Evolutionary conservation across 2,888 invertebrate genomes (phyloP), one percentile per base, ranked within the genome.

Genomic region (Athalia circularis): DNA sequence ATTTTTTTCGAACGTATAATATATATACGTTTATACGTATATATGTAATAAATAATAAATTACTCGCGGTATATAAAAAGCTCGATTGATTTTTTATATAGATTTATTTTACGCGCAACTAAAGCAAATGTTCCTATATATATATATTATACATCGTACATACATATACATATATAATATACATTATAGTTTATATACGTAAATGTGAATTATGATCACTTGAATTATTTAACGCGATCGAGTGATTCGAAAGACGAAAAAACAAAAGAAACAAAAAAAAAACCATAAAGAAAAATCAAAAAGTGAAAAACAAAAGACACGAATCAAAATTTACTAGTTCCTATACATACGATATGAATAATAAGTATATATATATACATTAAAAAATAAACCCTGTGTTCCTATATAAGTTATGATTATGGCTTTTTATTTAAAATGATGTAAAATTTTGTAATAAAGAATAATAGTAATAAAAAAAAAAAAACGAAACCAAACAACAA

Each of bases 291-390:
- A 45, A n/a, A 45, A n/a, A 65, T 9, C 2, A 29, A 29, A 29
- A 29, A 2, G 29, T 29, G 29, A 29, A 29, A 29, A 29, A 29
- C 29, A 5, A 57, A 70, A 15, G n/a, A 70, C 72, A 57, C 59
- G 72, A 72, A 72, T 59, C 72, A 59, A 72, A 48, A 72, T 52
- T 68, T 65, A 43, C 52, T 57, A 72, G 74, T 75, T 75, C 74
- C 74, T 75, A 75, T 62, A 50, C n/a, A 45, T 13, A 61, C 7
- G n/a, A 70, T 57, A 57, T 70, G 29, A 29, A 29, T 29, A 7
- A 52, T 52, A 52, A 9, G 11, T 52, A 54, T 54, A 54, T 54
- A 54, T 54, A 7, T 54, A 54, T 54, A 11, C n/a, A 7, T 54
- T 11, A 11, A n/a, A 54, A 52, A 7, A 54, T 54, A 54, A 11